Conservation (phyloP, 2,888 invertebrate species). For the Phortica magna region DNA sequence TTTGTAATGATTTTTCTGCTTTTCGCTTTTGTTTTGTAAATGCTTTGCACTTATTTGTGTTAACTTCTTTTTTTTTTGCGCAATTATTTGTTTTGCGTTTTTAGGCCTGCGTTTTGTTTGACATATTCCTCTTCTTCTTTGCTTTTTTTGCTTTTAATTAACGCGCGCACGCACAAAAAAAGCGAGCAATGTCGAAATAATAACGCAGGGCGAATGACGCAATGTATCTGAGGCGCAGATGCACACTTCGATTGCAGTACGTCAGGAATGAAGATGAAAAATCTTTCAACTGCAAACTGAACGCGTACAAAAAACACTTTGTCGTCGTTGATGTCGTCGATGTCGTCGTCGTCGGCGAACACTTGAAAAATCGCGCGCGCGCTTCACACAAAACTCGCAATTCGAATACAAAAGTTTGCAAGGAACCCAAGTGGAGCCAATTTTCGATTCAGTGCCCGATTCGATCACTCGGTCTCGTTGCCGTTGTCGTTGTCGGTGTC, state of each 20-base stretch:
- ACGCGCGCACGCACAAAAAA: constrained; percentile 18
- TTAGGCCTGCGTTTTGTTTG: not conserved
- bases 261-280: constrained; percentile 5
- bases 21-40: not conserved
- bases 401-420: not conserved
- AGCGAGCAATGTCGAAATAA: constrained; percentile 6
- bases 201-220: constrained; percentile 8
- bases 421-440: not conserved
- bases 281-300: not conserved
- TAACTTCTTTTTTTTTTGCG: constrained; percentile 14
- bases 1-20: constrained; percentile 15
- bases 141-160: constrained; percentile 19
- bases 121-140: constrained; percentile 19
- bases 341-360: not conserved
- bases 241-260: constrained; percentile 12
- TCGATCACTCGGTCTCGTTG: not conserved
- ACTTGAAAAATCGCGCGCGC: constrained; percentile 17
- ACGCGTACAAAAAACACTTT: not conserved
- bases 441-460: not conserved
- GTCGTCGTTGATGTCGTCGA: not conserved
- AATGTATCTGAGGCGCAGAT: constrained; percentile 4
- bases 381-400: not conserved
- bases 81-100: too few relatives aligned
- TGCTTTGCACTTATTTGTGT: constrained; percentile 25
- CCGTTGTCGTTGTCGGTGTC: not conserved